Conservation (phyloP, 1,140 invertebrate genomes). For the Pemphigus obesinymphae region DNA sequence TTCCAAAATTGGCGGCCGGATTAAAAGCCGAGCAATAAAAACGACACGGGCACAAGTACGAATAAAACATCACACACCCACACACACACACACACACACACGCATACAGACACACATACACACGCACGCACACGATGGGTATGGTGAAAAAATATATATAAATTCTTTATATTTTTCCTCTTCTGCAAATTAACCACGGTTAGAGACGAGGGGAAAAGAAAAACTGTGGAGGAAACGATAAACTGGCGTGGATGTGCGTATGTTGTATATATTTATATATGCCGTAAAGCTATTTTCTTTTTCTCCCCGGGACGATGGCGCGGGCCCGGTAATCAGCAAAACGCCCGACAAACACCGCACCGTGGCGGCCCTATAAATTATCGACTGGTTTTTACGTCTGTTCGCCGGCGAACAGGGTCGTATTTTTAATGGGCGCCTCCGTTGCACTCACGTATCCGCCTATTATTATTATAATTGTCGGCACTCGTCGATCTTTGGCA, state of each 20-base stretch:
- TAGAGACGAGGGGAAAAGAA: neutral
- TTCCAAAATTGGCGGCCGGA: slow-evolving; percentile 30
- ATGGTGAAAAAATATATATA: slow-evolving; percentile 18
- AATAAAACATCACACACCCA: slow-evolving; percentile 19
- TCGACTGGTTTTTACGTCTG: slow-evolving; percentile 36
- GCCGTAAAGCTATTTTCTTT: slow-evolving; percentile 26
- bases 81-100: neutral
- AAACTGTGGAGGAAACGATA: slow-evolving; percentile 28
- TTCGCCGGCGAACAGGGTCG: neutral
- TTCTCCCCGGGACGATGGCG: neutral
- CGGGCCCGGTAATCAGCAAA: slow-evolving; percentile 5
- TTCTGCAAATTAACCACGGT: slow-evolving; percentile 36
- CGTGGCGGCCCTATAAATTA: slow-evolving; percentile 16
- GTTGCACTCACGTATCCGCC: neutral
- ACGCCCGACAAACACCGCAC: neutral
- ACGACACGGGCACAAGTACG: slow-evolving; percentile 36
- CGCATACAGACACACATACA: too few species aligned
- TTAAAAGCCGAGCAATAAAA: slow-evolving; percentile 40
- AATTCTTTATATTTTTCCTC: slow-evolving; percentile 34
- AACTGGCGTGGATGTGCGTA: neutral
- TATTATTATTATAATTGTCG: neutral
- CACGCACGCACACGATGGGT: neutral
- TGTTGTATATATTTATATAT: neutral
- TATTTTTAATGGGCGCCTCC: neutral
- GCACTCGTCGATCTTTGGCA: neutral